A percentile compares a stretch with the other conserved stretches of the same genome.
Evolutionary conservation across 2,888 invertebrate genomes (phyloP).

Genomic region (Chloromyia formosa): DNA sequence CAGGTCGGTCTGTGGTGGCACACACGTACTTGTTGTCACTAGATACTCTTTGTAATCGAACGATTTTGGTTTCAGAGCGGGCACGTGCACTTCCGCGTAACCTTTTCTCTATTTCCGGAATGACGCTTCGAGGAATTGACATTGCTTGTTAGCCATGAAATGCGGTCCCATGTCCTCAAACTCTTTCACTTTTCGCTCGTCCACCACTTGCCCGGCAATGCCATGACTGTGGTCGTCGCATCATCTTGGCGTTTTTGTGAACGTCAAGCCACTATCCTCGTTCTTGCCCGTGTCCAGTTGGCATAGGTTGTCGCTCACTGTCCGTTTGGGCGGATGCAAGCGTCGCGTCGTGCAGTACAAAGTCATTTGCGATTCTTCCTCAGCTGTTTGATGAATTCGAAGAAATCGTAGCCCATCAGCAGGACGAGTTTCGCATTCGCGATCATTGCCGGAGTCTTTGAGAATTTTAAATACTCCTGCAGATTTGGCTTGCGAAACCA

Average conservation of each 20-base stretch:
- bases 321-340: constrained; percentile 96
- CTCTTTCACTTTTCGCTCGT: constrained; percentile 80
- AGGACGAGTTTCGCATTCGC: constrained; percentile 98
- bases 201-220: constrained; percentile 73
- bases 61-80: constrained; percentile 94
- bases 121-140: constrained; percentile 96
- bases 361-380: constrained; percentile 90
- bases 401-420: constrained; percentile 93
- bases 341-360: constrained; percentile 94
- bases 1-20: too few species aligned
- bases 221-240: constrained; percentile 64
- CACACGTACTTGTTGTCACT: too few species aligned
- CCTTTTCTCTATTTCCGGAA: constrained; percentile 96
- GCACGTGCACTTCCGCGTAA: constrained; percentile 99
- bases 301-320: constrained; percentile 81
- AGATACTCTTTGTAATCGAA: constrained; percentile 89
- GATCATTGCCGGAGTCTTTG: constrained; percentile 89
- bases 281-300: constrained; percentile 90
- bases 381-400: constrained; percentile 94
- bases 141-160: constrained; percentile 98
- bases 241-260: constrained; percentile 65
- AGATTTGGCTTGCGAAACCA: constrained; percentile 91
- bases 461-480: constrained; percentile 87
- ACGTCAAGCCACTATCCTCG: constrained; percentile 70
- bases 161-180: constrained; percentile 97